Conservation (phyloP, 1,140 invertebrate genomes). For the Drosophila miranda region DNA sequence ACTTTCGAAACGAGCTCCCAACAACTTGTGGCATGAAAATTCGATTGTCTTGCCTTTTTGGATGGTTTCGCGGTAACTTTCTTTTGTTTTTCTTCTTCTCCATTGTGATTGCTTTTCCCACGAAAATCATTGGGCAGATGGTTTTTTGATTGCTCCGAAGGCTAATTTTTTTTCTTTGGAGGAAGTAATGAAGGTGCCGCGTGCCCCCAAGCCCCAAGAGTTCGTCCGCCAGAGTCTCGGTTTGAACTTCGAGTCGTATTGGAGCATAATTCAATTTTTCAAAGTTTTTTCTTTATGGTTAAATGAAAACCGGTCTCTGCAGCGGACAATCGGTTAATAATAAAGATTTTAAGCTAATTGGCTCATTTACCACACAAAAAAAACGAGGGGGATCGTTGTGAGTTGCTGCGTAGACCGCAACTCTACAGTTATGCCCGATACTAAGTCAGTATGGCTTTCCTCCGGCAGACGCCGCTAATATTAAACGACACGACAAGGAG, state of each 20-base stretch:
- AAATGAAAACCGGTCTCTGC: conserved; percentile 57
- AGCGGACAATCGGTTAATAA: conserved; percentile 66
- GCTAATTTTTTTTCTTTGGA: conserved; percentile 18
- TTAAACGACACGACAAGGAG: too few species aligned
- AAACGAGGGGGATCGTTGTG: too few species aligned
- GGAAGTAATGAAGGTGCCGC: conserved; percentile 19
- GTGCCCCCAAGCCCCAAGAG: conserved; percentile 28
- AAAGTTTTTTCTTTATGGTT: conserved; percentile 15
- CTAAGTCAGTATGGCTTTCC: too few species aligned
- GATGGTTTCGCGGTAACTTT: conserved; percentile 38
- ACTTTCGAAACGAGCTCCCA: too few species aligned
- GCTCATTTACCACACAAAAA: conserved; percentile 63
- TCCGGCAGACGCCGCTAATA: too few species aligned
- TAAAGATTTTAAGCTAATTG: conserved; percentile 80
- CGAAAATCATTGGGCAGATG: conserved; percentile 55
- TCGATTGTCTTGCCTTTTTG: background rate
- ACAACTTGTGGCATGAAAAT: too few species aligned
- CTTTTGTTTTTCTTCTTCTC: too few species aligned
- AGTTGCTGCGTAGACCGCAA: too few species aligned
- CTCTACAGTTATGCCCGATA: too few species aligned
- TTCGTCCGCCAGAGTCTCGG: background rate
- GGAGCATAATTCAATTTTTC: conserved; percentile 63
- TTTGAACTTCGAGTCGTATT: conserved; percentile 28
- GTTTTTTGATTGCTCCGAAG: conserved; percentile 51
- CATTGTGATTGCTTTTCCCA: conserved; percentile 46